These are phyloP conservation scores for Actinemys pallida DNA, from an alignment of 2,113 vertebrate genomes.

Conservation along the genomic window DNA sequence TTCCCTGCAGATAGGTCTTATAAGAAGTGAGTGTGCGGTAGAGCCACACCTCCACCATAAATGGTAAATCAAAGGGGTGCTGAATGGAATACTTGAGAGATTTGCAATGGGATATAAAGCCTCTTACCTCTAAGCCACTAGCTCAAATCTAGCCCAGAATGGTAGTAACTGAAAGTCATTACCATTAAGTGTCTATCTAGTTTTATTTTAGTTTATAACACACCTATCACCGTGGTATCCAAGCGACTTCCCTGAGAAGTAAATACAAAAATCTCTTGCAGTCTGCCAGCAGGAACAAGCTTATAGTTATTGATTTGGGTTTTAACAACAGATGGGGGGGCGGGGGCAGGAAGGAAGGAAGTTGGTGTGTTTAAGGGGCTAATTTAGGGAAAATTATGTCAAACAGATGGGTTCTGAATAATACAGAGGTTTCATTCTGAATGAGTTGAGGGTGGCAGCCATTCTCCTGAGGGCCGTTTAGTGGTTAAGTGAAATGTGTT, in stretches of 20 bases:
- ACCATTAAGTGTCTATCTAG: neutral
- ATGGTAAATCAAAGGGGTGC: neutral
- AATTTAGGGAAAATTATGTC: neutral
- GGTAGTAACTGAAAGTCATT: neutral
- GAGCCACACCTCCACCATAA: neutral
- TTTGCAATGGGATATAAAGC: neutral
- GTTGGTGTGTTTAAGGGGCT: neutral
- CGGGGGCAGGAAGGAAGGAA: neutral
- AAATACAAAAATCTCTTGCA: neutral
- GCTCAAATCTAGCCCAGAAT: neutral
- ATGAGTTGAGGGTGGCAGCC: neutral
- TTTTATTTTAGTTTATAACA: neutral
- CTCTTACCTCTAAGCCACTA: neutral
- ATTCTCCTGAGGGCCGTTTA: neutral
- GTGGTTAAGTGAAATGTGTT: neutral
- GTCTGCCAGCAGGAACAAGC: neutral
- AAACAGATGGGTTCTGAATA: neutral
- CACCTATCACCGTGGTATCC: neutral
- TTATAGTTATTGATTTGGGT: neutral
- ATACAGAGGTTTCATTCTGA: neutral
- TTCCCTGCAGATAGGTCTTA: neutral
- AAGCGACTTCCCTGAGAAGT: rapidly evolving
- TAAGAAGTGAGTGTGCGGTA: neutral
- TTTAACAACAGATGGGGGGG: neutral
- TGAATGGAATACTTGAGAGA: neutral